Evolutionary conservation across 92 coral and sea anemone genomes (phyloP).

Genomic region (Palythoa heliodiscus): DNA sequence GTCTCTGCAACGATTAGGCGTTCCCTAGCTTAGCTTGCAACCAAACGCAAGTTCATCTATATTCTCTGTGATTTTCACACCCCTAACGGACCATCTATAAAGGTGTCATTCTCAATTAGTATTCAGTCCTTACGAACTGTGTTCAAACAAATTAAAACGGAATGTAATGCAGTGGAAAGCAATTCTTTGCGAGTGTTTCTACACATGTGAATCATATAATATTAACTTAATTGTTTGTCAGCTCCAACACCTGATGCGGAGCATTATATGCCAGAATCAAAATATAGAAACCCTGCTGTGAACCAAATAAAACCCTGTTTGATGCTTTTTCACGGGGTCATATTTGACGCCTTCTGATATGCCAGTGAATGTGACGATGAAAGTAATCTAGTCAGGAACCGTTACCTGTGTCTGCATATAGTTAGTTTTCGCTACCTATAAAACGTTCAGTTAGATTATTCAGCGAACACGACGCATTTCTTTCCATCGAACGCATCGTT

Average conservation of each 20-base stretch:
- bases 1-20: conserved; percentile 19
- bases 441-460: no score
- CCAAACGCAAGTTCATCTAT: not conserved
- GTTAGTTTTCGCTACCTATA: not conserved
- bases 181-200: conserved; percentile 2
- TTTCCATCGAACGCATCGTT: not conserved
- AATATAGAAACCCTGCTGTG: conserved; percentile 27
- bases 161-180: not conserved
- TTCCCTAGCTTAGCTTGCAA: not conserved
- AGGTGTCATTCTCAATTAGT: conserved; percentile 14
- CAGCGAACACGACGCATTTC: not conserved
- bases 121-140: conserved; percentile 4
- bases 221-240: conserved; percentile 9
- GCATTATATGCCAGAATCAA: conserved; percentile 10
- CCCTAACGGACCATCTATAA: not conserved
- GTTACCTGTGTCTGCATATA: not conserved
- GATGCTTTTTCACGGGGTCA: not conserved
- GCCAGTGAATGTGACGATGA: not conserved
- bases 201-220: conserved; percentile 9
- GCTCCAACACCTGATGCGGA: conserved; percentile 37
- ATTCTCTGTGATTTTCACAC: conserved; percentile 32
- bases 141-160: not conserved
- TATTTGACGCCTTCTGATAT: conserved; percentile 27
- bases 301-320: conserved; percentile 25
- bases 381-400: conserved; percentile 4